phyloP scores from a whole-genome alignment of 2,113 vertebrate species.

The Thunnus maccoyii region DNA sequence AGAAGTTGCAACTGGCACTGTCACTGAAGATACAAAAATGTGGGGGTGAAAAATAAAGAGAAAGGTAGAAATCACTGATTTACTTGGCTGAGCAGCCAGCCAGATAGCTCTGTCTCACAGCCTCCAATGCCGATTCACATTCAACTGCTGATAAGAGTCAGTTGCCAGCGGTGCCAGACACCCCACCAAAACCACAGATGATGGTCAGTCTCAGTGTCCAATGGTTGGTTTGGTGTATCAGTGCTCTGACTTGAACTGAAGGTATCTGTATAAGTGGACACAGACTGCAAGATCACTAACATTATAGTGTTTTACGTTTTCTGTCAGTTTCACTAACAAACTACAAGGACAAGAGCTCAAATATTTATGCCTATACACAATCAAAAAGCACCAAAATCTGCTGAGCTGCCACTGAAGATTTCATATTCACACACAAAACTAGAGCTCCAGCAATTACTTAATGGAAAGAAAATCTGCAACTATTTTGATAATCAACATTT shows the following conservation, averaged over 20 bases:
- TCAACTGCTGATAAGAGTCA: neutral
- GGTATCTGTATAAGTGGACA: too few species aligned
- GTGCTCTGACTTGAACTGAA: neutral
- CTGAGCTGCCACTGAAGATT: too few species aligned
- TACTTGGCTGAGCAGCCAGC: neutral
- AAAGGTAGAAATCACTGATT: constrained; percentile 21
- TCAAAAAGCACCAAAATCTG: neutral
- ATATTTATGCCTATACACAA: neutral
- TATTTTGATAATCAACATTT: too few species aligned
- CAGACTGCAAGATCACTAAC: too few species aligned
- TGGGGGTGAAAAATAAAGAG: neutral
- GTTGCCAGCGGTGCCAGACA: neutral
- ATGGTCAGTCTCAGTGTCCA: neutral
- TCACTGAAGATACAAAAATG: constrained; percentile 8
- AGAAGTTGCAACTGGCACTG: neutral
- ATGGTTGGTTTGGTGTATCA: neutral
- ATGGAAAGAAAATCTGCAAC: too few species aligned
- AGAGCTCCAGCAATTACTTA: too few species aligned
- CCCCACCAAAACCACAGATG: neutral
- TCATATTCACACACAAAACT: too few species aligned
- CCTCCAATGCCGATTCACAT: neutral
- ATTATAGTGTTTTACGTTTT: too few species aligned
- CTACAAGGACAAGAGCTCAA: neutral
- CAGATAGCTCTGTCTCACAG: constrained; percentile 27
- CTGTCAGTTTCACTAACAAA: neutral